Evolutionary conservation across 2,888 invertebrate genomes (phyloP).

Genomic region (Enchytraeus crypticus): DNA sequence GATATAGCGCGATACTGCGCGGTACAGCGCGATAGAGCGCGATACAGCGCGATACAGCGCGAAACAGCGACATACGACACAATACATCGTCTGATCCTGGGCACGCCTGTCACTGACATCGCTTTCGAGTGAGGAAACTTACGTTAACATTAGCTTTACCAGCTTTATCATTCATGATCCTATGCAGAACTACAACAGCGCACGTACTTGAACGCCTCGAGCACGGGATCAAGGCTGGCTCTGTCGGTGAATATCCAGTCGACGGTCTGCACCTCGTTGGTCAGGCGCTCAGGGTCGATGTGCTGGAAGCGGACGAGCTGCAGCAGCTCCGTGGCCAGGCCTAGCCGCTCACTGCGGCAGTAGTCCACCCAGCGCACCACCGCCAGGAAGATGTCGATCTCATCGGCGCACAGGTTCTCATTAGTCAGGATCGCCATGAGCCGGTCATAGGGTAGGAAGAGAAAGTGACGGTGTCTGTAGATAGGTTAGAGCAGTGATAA

Average conservation of each 20-base stretch:
- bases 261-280: slow-evolving; percentile 16
- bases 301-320: slow-evolving; percentile 13
- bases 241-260: slow-evolving; percentile 16
- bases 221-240: slow-evolving; percentile 9
- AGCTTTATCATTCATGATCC: no score
- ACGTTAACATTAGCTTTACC: no score
- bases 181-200: no score
- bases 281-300: slow-evolving; percentile 16
- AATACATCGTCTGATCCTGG: no score
- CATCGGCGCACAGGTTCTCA: slow-evolving; percentile 7
- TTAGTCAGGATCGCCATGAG: slow-evolving; percentile 10
- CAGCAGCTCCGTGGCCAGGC: slow-evolving; percentile 4
- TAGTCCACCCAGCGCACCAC: slow-evolving; percentile 19
- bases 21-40: no score
- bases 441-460: slow-evolving; percentile 11
- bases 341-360: slow-evolving; percentile 9
- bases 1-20: no score
- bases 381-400: slow-evolving; percentile 18
- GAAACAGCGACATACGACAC: no score
- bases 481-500: no score
- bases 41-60: no score
- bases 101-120: no score
- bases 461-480: slow-evolving; percentile 9
- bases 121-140: no score
- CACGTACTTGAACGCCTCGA: slow-evolving; percentile 19